phyloP scores from a whole-genome alignment of 2,888 invertebrate genomes.

The Cryptus armator region DNA sequence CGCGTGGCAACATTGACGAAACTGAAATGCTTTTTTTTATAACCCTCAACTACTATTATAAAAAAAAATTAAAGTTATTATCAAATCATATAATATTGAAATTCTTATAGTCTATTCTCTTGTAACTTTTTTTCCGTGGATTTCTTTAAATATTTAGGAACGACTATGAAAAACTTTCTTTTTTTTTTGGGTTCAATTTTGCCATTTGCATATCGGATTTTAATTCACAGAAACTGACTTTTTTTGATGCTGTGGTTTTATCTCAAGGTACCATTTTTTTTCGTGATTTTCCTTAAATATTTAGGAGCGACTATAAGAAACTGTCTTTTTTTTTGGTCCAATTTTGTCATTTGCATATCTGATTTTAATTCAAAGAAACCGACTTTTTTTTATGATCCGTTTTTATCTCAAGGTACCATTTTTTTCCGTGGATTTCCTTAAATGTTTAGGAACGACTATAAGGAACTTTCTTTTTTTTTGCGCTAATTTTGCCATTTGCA shows the following conservation, averaged over 20 bases:
- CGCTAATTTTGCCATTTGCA: neutral
- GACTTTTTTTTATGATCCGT: too few relatives aligned
- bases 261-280: slow-evolving; percentile 49
- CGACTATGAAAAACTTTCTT: too few relatives aligned
- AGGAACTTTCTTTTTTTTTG: too few relatives aligned
- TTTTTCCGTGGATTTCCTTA: too few relatives aligned
- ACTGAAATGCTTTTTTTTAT: neutral
- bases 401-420: too few relatives aligned
- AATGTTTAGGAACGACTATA: too few relatives aligned
- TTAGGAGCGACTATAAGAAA: too few relatives aligned
- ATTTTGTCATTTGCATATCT: neutral
- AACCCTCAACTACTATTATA: neutral
- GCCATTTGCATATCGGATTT: neutral
- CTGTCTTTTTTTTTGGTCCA: too few relatives aligned
- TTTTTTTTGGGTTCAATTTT: neutral
- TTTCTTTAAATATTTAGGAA: too few relatives aligned
- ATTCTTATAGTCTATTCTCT: too few relatives aligned
- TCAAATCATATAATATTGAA: too few relatives aligned
- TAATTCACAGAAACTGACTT: neutral
- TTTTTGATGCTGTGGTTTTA: neutral
- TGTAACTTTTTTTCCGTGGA: too few relatives aligned
- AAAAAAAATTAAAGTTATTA: neutral
- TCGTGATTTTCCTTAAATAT: slow-evolving; percentile 30
- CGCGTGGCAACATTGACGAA: slow-evolving; percentile 25
- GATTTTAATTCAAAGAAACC: neutral